These are phyloP conservation scores for Drosophila pseudoobscura DNA, from an alignment of 1,140 invertebrate species.

Conservation along the genomic window DNA sequence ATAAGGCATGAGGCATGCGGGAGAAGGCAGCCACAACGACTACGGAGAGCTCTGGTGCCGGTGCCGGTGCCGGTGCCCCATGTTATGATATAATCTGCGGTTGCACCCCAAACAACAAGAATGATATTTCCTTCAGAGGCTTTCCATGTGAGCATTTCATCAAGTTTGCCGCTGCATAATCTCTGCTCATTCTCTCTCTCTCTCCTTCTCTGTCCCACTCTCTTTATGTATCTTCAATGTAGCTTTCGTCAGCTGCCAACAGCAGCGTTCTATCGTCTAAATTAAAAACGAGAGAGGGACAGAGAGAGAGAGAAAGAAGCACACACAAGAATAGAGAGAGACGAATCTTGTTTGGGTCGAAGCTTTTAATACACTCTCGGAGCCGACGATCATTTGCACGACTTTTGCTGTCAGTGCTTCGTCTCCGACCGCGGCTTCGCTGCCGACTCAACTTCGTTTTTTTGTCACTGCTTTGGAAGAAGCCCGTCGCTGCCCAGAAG, in stretches of 20 bases:
- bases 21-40: slow-evolving; percentile 13
- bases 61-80: slow-evolving; percentile 6
- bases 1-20: no score
- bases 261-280: slow-evolving; percentile 54
- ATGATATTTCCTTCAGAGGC: slow-evolving; percentile 46
- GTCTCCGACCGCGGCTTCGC: no score
- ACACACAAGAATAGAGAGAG: not conserved
- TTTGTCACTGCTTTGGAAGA: no score
- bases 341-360: not conserved
- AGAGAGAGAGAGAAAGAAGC: not conserved
- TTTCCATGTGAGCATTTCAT: slow-evolving; percentile 50
- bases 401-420: no score
- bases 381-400: no score
- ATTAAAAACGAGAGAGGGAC: slow-evolving; percentile 56
- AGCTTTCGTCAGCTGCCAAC: slow-evolving; percentile 53
- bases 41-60: slow-evolving; percentile 14
- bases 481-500: no score
- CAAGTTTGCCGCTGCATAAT: slow-evolving; percentile 32
- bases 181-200: slow-evolving; percentile 9
- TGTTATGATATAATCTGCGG: slow-evolving; percentile 76
- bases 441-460: no score
- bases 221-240: slow-evolving; percentile 36
- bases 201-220: not conserved
- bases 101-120: slow-evolving; percentile 31
- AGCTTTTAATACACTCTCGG: no score